These are phyloP conservation scores for Heterochromis multidens DNA, from an alignment of 2,113 vertebrate genomes.

Conservation along the genomic window DNA sequence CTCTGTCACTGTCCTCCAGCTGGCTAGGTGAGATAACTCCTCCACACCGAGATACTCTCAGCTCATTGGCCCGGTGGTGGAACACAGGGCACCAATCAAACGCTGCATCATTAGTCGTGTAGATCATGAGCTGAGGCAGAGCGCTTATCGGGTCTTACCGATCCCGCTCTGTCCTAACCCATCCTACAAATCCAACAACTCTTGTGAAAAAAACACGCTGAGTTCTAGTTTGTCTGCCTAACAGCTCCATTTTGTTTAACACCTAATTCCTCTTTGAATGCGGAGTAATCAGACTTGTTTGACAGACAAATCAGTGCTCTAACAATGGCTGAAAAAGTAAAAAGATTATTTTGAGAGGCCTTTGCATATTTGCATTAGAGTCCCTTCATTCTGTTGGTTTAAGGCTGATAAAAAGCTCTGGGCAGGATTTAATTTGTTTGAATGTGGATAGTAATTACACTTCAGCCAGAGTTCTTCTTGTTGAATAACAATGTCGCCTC, in stretches of 20 bases:
- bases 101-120: conserved; percentile 52
- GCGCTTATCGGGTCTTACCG: conserved; percentile 46
- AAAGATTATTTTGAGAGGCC: neutral
- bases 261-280: conserved; percentile 1
- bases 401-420: conserved; percentile 6
- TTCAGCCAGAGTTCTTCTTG: conserved; percentile 1
- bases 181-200: neutral
- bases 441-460: conserved; percentile 27
- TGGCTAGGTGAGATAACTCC: conserved; percentile 73
- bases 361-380: neutral
- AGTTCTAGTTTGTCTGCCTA: neutral
- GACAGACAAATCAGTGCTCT: neutral
- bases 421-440: conserved; percentile 22
- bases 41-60: conserved; percentile 35
- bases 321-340: neutral
- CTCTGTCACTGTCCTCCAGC: conserved; percentile 71
- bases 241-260: neutral
- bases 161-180: conserved; percentile 24
- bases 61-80: conserved; percentile 48
- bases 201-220: neutral
- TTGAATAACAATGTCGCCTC: conserved; percentile 16
- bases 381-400: conserved; percentile 14
- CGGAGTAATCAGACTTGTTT: conserved; percentile 3
- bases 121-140: conserved; percentile 16
- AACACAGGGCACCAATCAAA: conserved; percentile 53